Evolutionary conservation across 2,797 vertebrate genomes (phyloP), one percentile per base, ranked within the genome.

Genomic region (Pseudochaenichthys georgianus): DNA sequence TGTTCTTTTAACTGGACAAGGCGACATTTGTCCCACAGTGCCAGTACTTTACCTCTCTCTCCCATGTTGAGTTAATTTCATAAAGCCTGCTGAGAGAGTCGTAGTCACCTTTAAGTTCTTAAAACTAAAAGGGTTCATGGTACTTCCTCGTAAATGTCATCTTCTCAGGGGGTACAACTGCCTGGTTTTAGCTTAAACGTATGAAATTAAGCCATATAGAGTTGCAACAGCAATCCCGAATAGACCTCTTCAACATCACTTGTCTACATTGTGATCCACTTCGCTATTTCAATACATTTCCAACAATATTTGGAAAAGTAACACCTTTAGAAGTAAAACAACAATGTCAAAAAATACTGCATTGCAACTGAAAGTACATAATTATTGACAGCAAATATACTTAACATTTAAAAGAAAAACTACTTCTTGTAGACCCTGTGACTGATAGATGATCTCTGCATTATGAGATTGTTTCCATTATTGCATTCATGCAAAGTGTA

Each of bases 1-100:
- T 87, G 82, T 85, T 82, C 75, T 59, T 61, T 60, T n/a, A 48
- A 61, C 61, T 9, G 41, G 64, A 84, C 74, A 57, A 64, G 66
- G 67, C 5, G 42, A 23, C 50, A 60, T 85, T 77, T 78, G 41
- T 76, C 72, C 59, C 28, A 3, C 58, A 68, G 61, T 57, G 50
- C 3, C 0, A 65, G 60, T 50, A 42, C 64, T 53, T 81, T 4
- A 73, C 59, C 50, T 72, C 58, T 43, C 60, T 75, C 34, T 9
- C 21, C 23, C 50, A 66, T 9, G 67, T 48, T 19, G 42, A 82
- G 63, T 48, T 75, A 3, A 67, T 59, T 80, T 78, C 38, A 60
- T 47, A 55, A 73, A 9, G 57, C 57, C 55, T 64, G 64, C 59
- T 45, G 70, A 70, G 55, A 71, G 46, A 62, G 31, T 2, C n/a